Percentiles rank a stretch among this genome's conserved stretches.
Evolutionary conservation across 2,113 vertebrate species (phyloP).

Genomic region (Dunckerocampus dactyliophorus): DNA sequence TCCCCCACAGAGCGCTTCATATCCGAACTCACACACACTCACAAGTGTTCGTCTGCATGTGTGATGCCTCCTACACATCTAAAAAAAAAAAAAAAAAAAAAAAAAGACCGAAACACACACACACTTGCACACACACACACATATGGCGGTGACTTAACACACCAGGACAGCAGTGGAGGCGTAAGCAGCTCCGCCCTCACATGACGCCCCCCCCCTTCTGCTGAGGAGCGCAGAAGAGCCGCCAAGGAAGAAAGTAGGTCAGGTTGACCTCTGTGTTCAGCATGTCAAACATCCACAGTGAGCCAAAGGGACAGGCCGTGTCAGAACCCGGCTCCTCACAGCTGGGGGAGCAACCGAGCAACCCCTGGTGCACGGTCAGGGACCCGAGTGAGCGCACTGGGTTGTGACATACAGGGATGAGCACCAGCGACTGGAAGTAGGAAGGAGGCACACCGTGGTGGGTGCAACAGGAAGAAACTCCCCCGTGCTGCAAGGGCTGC

Average conservation of each 20-base stretch:
- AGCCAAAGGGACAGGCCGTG: constrained; percentile 71
- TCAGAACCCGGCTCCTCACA: constrained; percentile 67
- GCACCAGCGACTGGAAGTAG: constrained; percentile 30
- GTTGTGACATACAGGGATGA: constrained; percentile 41
- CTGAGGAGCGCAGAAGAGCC: constrained; percentile 57
- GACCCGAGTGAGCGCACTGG: constrained; percentile 40
- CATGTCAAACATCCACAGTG: constrained; percentile 62
- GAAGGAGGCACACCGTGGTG: constrained; percentile 12
- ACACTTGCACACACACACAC: constrained; percentile 15
- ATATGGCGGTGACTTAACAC: constrained; percentile 62
- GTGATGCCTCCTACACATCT: constrained; percentile 53
- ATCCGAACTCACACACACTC: constrained; percentile 39
- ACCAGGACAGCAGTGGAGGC: constrained; percentile 67
- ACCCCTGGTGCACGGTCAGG: constrained; percentile 37
- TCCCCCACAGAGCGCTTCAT: constrained; percentile 60
- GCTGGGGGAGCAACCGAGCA: constrained; percentile 46
- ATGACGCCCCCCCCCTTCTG: constrained; percentile 26
- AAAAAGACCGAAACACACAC: not conserved
- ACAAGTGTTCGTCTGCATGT: constrained; percentile 26
- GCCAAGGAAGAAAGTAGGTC: constrained; percentile 66
- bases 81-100: constrained; percentile 10
- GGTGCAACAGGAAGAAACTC: not conserved
- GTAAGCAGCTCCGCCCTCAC: constrained; percentile 51
- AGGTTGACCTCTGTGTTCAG: constrained; percentile 60
- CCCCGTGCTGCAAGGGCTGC: constrained; percentile 6